Evolutionary conservation across 2,888 invertebrate genomes (phyloP), one percentile per base, ranked within the genome.

Genomic region (Platypus cylindrus): DNA sequence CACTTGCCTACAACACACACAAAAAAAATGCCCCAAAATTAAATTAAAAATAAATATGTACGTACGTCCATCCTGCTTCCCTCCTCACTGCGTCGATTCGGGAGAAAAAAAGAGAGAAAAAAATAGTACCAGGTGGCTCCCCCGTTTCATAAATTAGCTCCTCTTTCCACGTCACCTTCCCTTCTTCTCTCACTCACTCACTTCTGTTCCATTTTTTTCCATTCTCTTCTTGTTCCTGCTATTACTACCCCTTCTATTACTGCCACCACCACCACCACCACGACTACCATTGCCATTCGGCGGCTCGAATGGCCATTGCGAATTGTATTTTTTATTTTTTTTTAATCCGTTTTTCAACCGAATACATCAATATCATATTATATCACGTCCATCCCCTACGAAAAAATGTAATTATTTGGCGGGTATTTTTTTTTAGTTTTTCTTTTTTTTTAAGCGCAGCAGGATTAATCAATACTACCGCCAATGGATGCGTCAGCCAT

Each of bases 381-480:
- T 40, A 40, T 37, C 40, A 31, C 16, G 37, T 31, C 29, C 40
- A 34, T 35, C 35, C 37, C n/a, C 40, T 40, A 37, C 32, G 40
- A 40, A 40, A 40, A 40, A 40, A 40, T 40, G 40, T 40, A 40
- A 40, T 40, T 40, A 40, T 40, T 40, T 40, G 40, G 37, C 40
- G 30, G 40, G 34, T 22, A 37, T 40, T 40, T 33, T 40, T 40
- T 40, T 30, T 30, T 37, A 37, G 36, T 40, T 40, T 40, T 31
- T 28, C 30, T 28, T 36, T 40, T 40, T 38, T 40, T 40, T 40
- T 26, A 30, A 37, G 40, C 32, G 40, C 37, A n/a, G n/a, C 24
- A 34, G 40, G 40, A 34, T 37, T 37, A 35, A 40, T 40, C 40
- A 37, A 40, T 40, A 40, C 40, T 26, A 12, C 20, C 20, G 20